Evolutionary conservation across 1,140 invertebrate genomes (phyloP), one percentile per base, ranked within the genome.

Genomic region (Aphidius ervi): DNA sequence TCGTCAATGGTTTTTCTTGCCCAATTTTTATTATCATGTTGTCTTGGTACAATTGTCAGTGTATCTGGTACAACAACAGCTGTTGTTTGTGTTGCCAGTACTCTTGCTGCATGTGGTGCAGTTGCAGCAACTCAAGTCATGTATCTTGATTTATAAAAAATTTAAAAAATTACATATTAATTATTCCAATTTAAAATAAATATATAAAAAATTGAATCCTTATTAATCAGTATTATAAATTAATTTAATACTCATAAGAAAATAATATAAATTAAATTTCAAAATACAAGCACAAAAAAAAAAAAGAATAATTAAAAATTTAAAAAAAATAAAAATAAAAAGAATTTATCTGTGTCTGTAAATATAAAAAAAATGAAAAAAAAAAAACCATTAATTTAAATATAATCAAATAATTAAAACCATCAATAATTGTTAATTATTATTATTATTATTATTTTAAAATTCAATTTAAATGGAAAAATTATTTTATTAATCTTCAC

Each of bases 1-100:
- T 94, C 92, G 65, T 93, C 90, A 67, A 97, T 96, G 91, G 94
- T 97, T 3, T 98, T 97, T 77, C 82, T 97, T 46, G 95, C 94
- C 1, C 95, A 98, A 78, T 94, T 97, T 67, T 81, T 93, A 8
- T 81, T 97, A 4, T 95, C 94, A 0, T 82, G 92, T 47, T 88
- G 87, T 64, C 90, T 97, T 83, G 95, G 95, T 0, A 87, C 86
- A 5, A 89, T 97, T 49, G 88, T 97, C 2, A 86, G 86, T 47
- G 65, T 81, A 3, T 87, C 88, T 1, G 90, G 89, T 39, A 93
- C 92, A n/a, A 94, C 93, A 0, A 91, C 93, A 1, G 90, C 92
- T 1, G 92, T 98, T 37, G 89, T 93, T 0, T 84, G 85, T 16
- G 89, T 92, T 0, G 91, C 94, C 1, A 88, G 92, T 48, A 82